Base-by-base conservation (phyloP, 2,888 invertebrate genomes). In the Micropterix aruncella region DNA sequence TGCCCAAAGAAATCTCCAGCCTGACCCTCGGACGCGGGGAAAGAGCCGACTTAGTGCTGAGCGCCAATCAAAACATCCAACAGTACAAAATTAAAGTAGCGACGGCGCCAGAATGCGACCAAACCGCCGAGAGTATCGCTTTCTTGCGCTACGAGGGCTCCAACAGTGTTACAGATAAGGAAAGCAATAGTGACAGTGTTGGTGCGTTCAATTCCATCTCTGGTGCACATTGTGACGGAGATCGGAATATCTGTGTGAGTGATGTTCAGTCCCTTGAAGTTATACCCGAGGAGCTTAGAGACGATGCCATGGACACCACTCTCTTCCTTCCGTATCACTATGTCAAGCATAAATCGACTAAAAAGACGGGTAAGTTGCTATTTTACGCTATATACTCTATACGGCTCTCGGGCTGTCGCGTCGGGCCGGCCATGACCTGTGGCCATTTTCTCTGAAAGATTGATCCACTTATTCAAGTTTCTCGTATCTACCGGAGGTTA, bases 291-390 rank as follows among this genome's bases (percentile, higher is more conserved):
- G 63, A 65, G 46, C 60, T 83, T 42, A 58, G 65, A 9, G 58
- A 57, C 39, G 54, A 55, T 7, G 56, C 57, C 16, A 63, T 72
- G 18, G 74, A 79, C 53, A 62, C 73, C 50, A 72, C 66, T 50
- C 72, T 85, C 55, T 83, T 79, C 61, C 66, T 86, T 53, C 77
- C 79, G 42, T 83, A 83, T 59, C 82, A 80, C 61, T 80, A 75
- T 54, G 73, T 66, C 12, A 57, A 62, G 49, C 63, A 60, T 53
- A 64, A 66, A 58, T 65, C 68, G 49, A 55, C 65, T 49, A 68
- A 64, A 58, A 63, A 69, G 54, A 59, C 68, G 44, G 70, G 70
- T 70, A 51, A 69, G 70, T 65, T 46, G 27, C 27, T 27, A 5
- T 7, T 5, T 7, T 27, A 27, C 27, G 27, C 5, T 27, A 27